These are phyloP conservation scores for Gnathonemus echidnorhynchus DNA, from an alignment of 2,113 vertebrate genomes.

Conservation along the genomic window DNA sequence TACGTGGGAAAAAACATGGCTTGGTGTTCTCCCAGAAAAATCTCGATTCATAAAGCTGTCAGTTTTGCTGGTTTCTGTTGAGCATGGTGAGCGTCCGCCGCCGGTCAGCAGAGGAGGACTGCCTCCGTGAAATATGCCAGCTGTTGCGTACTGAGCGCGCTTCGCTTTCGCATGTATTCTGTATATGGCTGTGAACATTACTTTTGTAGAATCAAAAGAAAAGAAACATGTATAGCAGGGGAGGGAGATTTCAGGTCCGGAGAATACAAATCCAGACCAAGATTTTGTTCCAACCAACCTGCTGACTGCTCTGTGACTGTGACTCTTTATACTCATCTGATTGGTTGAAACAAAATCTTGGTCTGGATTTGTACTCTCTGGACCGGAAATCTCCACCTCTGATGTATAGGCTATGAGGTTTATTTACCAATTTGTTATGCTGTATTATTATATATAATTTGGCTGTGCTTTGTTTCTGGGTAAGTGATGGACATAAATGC, in stretches of 20 bases:
- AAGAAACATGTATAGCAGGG: neutral
- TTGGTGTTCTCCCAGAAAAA: neutral
- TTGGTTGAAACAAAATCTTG: no score
- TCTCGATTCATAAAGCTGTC: neutral
- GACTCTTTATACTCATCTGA: no score
- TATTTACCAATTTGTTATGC: constrained; percentile 13
- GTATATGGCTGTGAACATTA: constrained; percentile 23
- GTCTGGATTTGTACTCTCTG: no score
- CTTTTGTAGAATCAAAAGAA: constrained; percentile 25
- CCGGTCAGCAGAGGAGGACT: neutral
- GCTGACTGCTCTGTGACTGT: no score
- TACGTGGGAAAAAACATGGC: neutral
- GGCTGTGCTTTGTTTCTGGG: constrained; percentile 21
- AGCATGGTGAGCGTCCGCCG: neutral
- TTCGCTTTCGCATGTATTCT: constrained; percentile 14
- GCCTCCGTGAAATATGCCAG: neutral
- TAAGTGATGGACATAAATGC: constrained; percentile 20
- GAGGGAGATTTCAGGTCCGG: neutral
- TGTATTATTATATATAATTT: constrained; percentile 21
- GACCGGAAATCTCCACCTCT: no score
- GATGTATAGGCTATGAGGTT: neutral
- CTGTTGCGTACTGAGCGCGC: constrained; percentile 12
- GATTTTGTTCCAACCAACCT: no score
- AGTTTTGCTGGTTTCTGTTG: neutral
- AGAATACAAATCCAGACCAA: no score